Evolutionary conservation across 2,797 vertebrate species (phyloP).

Genomic region (Hydrophis major): DNA sequence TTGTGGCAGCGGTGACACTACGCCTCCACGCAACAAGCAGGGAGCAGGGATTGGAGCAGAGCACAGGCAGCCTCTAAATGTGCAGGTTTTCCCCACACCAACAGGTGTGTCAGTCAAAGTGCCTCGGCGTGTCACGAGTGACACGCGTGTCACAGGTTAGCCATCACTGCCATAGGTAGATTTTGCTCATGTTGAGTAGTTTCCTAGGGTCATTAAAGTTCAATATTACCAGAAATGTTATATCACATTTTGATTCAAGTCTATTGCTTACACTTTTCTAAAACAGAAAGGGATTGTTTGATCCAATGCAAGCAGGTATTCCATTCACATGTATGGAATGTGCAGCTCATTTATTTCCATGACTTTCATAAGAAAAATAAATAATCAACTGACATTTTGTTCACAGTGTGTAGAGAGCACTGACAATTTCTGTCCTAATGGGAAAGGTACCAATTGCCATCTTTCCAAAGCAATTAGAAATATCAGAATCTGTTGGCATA

Average conservation of each 20-base stretch:
- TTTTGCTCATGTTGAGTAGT: neutral
- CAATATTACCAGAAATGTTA: neutral
- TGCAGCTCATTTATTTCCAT: neutral
- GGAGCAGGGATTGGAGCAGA: too few relatives aligned
- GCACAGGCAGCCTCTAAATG: too few relatives aligned
- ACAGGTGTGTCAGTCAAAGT: too few relatives aligned
- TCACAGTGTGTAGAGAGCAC: neutral
- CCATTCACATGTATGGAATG: neutral
- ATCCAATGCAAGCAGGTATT: neutral
- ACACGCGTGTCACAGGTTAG: too few relatives aligned
- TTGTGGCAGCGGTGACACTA: too few relatives aligned
- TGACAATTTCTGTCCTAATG: conserved; percentile 13
- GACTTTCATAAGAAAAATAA: neutral
- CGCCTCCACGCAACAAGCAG: too few relatives aligned
- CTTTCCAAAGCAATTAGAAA: conserved; percentile 6
- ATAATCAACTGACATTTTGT: neutral
- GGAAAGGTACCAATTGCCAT: neutral
- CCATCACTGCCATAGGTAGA: conserved; percentile 30
- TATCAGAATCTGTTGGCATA: conserved; percentile 21
- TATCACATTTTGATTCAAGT: neutral
- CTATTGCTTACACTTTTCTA: neutral
- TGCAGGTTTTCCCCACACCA: too few relatives aligned
- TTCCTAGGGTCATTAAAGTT: neutral
- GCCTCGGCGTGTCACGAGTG: too few relatives aligned
- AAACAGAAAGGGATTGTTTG: neutral